phyloP scores from a whole-genome alignment of 2,888 invertebrate species.

The Macrosiphum euphorbiae region DNA sequence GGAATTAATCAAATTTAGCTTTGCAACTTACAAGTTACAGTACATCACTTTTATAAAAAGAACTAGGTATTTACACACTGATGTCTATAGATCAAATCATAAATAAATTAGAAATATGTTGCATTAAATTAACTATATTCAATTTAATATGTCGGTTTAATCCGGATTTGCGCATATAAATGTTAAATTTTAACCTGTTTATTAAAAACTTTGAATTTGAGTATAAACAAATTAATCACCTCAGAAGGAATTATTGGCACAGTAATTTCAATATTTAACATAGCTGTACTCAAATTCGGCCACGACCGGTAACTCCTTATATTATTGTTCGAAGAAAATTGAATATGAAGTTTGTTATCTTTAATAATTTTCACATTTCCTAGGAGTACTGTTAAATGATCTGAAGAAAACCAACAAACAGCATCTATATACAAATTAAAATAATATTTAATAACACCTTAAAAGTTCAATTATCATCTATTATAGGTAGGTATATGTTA shows the following conservation, averaged over 20 bases:
- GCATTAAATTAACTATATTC: background rate
- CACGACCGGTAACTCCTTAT: constrained; percentile 34
- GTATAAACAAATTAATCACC: constrained; percentile 5
- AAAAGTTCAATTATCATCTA: background rate
- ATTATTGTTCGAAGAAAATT: constrained; percentile 47
- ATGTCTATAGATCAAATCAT: background rate
- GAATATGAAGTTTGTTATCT: constrained; percentile 48
- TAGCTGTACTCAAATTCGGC: background rate
- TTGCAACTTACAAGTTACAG: background rate
- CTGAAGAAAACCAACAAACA: constrained; percentile 56
- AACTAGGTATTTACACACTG: too few relatives aligned
- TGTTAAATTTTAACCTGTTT: background rate
- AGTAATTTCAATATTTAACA: constrained; percentile 42
- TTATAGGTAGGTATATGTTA: background rate
- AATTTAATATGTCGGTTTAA: background rate
- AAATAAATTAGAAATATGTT: background rate
- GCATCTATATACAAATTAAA: constrained; percentile 35
- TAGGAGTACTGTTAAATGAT: constrained; percentile 51
- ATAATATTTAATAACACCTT: background rate
- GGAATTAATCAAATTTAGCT: background rate
- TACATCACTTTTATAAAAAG: background rate
- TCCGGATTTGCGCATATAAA: background rate
- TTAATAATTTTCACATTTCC: constrained; percentile 46
- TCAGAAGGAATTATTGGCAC: constrained; percentile 53
- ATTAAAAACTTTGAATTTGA: background rate